Evolutionary conservation across 2,888 invertebrate species (phyloP), one percentile per base, ranked within the genome.

Genomic region (Poecilobothrus nobilitatus): DNA sequence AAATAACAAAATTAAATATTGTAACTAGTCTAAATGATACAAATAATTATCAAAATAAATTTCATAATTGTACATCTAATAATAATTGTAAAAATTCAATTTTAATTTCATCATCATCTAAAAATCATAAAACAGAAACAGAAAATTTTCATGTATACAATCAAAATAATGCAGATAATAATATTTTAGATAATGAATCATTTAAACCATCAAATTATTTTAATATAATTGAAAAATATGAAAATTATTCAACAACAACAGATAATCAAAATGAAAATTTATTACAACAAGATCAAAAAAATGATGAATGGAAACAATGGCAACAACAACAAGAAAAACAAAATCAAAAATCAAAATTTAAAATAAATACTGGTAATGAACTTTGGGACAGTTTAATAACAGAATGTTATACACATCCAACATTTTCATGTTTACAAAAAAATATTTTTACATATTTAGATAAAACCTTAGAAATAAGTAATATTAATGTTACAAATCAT

Each of bases 371-470:
- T 73, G 88, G 88, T 66, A 91, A 91, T 73, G 83, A 85, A 71
- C 81, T 92, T 67, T 92, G 92, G 92, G 87, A 87, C 73, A 87
- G 87, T 70, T 84, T 93, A 71, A 83, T 91, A 68, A 86, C 85
- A 71, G 88, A 91, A 76, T 93, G 92, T 77, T 85, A 85, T 65
- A 83, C 82, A 15, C 83, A 84, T 67, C 88, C 90, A 21, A 85
- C 89, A 71, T 84, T 90, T 76, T 86, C 87, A 73, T 93, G 93
- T 78, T 88, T 93, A 69, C 90, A 91, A 76, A 89, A 88, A 75
- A 91, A 89, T 76, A 87, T 92, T 44, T 90, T 89, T 76, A 83
- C 84, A n/a, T 92, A 89, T 75, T 80, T 93, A 71, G 87, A 89
- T 73, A 84, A 86, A 41, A 87, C 87, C 34, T 82, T 93, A 67